Percentiles rank a stretch among this genome's conserved stretches.
These are phyloP conservation scores for Cremastinae sp. DNA, from an alignment of 2,888 invertebrate genomes.

Conservation along the genomic window DNA sequence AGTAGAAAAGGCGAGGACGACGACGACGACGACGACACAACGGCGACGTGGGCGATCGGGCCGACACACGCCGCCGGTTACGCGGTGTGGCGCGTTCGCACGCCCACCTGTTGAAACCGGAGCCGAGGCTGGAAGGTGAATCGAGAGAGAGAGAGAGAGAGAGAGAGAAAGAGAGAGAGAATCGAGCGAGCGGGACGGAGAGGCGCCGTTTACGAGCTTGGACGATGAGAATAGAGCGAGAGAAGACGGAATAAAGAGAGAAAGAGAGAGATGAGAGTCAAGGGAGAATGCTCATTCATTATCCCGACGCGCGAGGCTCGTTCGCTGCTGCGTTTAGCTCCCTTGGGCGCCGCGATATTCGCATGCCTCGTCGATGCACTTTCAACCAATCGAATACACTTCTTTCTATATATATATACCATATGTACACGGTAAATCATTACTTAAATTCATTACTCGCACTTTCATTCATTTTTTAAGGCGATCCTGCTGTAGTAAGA, in stretches of 20 bases:
- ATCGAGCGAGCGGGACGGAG: slow-evolving; percentile 19
- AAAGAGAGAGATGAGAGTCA: slow-evolving; percentile 39
- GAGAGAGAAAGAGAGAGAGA: slow-evolving; percentile 19
- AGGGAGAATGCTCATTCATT: slow-evolving; percentile 65
- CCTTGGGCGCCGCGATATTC: slow-evolving; percentile 43
- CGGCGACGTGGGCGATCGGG: slow-evolving; percentile 66
- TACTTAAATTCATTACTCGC: too few relatives aligned
- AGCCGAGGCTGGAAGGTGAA: slow-evolving; percentile 69
- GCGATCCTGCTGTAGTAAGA: too few relatives aligned
- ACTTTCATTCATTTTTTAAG: too few relatives aligned
- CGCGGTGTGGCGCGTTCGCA: slow-evolving; percentile 73
- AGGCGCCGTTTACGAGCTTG: neutral
- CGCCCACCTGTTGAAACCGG: slow-evolving; percentile 79
- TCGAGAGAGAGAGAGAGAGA: slow-evolving; percentile 64
- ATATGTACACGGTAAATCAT: too few relatives aligned
- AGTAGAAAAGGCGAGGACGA: slow-evolving; percentile 29
- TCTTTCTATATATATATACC: neutral
- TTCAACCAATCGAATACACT: neutral
- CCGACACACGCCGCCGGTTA: slow-evolving; percentile 65
- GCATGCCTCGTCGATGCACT: neutral
- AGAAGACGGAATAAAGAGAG: slow-evolving; percentile 22
- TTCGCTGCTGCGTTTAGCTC: slow-evolving; percentile 49
- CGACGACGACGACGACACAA: slow-evolving; percentile 31
- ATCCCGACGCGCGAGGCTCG: slow-evolving; percentile 57
- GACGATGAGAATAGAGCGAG: slow-evolving; percentile 25